Conservation (phyloP, 1,140 invertebrate species). For the Eumaeus atala region DNA sequence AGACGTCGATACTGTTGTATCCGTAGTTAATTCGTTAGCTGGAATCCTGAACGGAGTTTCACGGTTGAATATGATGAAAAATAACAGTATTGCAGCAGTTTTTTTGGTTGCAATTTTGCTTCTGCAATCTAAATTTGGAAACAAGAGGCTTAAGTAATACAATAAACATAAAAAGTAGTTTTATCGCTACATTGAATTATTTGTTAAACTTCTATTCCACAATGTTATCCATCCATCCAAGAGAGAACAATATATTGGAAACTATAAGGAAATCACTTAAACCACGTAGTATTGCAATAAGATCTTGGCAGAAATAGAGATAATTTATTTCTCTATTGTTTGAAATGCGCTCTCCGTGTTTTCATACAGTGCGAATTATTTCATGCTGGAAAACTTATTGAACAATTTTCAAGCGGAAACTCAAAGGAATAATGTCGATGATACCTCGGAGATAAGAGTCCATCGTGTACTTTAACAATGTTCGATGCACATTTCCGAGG, state of each 20-base stretch:
- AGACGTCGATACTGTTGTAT: slow-evolving; percentile 19
- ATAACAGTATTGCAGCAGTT: slow-evolving; percentile 32
- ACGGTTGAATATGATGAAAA: slow-evolving; percentile 30
- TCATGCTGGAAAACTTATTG: slow-evolving; percentile 10
- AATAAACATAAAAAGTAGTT: neutral
- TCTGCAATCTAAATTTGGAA: slow-evolving; percentile 7
- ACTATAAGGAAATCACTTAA: slow-evolving; percentile 1
- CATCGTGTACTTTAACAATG: slow-evolving; percentile 3
- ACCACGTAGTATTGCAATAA: neutral
- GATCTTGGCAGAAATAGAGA: slow-evolving; percentile 30
- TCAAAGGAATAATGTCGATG: slow-evolving; percentile 32
- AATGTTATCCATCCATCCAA: neutral
- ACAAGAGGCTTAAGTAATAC: no score
- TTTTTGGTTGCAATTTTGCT: slow-evolving; percentile 22
- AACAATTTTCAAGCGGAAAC: slow-evolving; percentile 8
- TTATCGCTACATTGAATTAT: neutral
- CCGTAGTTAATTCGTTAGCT: slow-evolving; percentile 42
- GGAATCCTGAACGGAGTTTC: slow-evolving; percentile 35
- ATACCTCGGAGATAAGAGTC: slow-evolving; percentile 21
- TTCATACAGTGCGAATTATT: slow-evolving; percentile 23
- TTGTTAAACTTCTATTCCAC: neutral
- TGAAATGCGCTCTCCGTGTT: slow-evolving; percentile 29
- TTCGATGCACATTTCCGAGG: slow-evolving; percentile 3
- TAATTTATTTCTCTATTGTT: slow-evolving; percentile 61
- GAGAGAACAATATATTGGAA: neutral